Base-by-base conservation (phyloP, 2,888 invertebrate genomes). In the Tenthredo mesomela region DNA sequence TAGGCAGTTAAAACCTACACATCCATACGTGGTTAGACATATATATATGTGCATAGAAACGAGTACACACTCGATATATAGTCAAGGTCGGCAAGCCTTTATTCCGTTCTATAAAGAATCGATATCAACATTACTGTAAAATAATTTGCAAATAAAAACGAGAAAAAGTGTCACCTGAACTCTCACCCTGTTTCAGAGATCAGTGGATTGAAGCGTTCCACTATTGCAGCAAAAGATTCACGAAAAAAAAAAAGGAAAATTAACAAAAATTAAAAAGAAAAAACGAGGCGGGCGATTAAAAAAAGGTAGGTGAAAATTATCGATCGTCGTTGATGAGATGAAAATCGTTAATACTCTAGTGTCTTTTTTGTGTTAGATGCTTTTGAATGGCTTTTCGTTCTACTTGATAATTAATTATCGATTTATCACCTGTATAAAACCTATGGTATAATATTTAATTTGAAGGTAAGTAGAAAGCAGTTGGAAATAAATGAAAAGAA, bases 1-100 rank as follows among this genome's bases (percentile, higher is more conserved):
- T 9, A 70, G 80, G 58, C 21, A 80, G 80, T 80, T 21, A 80
- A 78, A 80, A 15, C 40, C 7, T 15, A 54, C 50, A 77, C 50
- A 54, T 54, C 40, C 43, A 43, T 43, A 73, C 10, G 12, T 7
- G 7, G 40, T 43, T 21, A 43, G 6, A 67, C n/a, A 25, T 12
- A 25, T 29, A 29, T 50, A 25, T 12, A 25, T 29, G 2, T 50
- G 33, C 21, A 50, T 15, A 33, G 29, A 33, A 12, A 50, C 50
- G 18, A 40, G 18, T 37, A 40, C 54, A 21, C 21, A 80, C 58
- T 4, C 77, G 29, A 5, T 12, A 5, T 12, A 50, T 50, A 61
- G 12, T n/a, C 58, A 40, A 61, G 80, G 43, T 43, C 67, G 54
- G 77, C 54, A 33, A 77, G 37, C 50, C 12, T 80, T 61, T 61